Evolutionary conservation across 1,140 invertebrate species (phyloP).

Genomic region (Eumeta japonica): DNA sequence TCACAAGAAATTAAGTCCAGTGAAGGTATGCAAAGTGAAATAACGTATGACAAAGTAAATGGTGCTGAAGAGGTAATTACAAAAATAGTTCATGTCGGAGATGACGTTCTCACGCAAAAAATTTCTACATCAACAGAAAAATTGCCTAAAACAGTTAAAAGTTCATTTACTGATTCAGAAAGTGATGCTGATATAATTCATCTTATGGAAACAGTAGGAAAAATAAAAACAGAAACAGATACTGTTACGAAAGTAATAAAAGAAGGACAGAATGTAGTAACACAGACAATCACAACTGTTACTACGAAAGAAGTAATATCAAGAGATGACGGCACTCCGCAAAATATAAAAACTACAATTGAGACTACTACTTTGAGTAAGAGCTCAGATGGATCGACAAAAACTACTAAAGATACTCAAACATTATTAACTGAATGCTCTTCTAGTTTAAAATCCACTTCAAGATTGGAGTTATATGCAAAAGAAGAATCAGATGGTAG

Average conservation of each 20-base stretch:
- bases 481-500: too few relatives aligned
- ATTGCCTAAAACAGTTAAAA: slow-evolving; percentile 34
- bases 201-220: slow-evolving; percentile 50
- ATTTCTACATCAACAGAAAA: slow-evolving; percentile 56
- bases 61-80: slow-evolving; percentile 48
- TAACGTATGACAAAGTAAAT: slow-evolving; percentile 43
- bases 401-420: slow-evolving; percentile 50
- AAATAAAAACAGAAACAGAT: slow-evolving; percentile 56
- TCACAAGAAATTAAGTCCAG: slow-evolving; percentile 42
- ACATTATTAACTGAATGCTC: slow-evolving; percentile 55
- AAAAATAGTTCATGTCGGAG: slow-evolving; percentile 52
- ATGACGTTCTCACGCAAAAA: slow-evolving; percentile 52
- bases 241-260: slow-evolving; percentile 56
- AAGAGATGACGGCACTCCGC: slow-evolving; percentile 54
- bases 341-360: slow-evolving; percentile 58
- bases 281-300: slow-evolving; percentile 54
- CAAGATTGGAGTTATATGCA: slow-evolving; percentile 41
- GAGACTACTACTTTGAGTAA: slow-evolving; percentile 55
- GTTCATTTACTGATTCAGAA: slow-evolving; percentile 16
- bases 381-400: slow-evolving; percentile 49
- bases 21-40: slow-evolving; percentile 47
- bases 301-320: slow-evolving; percentile 57
- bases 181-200: slow-evolving; percentile 29
- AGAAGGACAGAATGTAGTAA: slow-evolving; percentile 56
- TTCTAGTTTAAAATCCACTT: slow-evolving; percentile 50